Conservation (phyloP, 1,140 invertebrate species). For the Drosophila pectinifera region DNA sequence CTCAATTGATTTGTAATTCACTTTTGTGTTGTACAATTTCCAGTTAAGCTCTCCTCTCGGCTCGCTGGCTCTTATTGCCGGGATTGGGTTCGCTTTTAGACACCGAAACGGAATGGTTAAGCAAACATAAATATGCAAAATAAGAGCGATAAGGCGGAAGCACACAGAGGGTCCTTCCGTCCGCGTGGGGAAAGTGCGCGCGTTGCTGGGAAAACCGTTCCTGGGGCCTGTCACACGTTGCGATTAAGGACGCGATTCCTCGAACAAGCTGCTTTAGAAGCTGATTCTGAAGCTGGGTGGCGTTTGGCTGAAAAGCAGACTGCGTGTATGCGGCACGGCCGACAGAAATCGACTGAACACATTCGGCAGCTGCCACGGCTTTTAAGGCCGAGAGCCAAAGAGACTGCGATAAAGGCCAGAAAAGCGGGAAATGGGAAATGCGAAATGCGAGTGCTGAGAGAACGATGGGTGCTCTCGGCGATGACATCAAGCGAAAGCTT, state of each 20-base stretch:
- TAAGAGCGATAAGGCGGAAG: slow-evolving; percentile 41
- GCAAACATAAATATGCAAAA: slow-evolving; percentile 52
- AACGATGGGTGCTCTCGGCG: slow-evolving; percentile 14
- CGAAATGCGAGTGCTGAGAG: slow-evolving; percentile 27
- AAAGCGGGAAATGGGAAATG: slow-evolving; percentile 25
- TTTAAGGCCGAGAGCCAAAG: slow-evolving; percentile 47
- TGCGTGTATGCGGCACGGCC: slow-evolving; percentile 76
- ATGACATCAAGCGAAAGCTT: slow-evolving; percentile 57
- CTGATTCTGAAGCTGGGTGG: slow-evolving; percentile 17
- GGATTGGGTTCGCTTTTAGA: slow-evolving; percentile 32
- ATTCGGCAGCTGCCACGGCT: slow-evolving; percentile 40
- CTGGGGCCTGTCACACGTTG: slow-evolving; percentile 42
- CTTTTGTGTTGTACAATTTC: slow-evolving; percentile 35
- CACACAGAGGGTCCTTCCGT: background rate
- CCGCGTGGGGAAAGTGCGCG: slow-evolving; percentile 40
- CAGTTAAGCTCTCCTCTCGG: slow-evolving; percentile 17
- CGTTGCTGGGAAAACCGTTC: slow-evolving; percentile 29
- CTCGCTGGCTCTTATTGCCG: slow-evolving; percentile 26
- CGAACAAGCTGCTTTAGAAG: slow-evolving; percentile 17
- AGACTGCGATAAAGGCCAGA: slow-evolving; percentile 12
- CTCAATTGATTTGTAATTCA: slow-evolving; percentile 49
- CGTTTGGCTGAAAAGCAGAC: slow-evolving; percentile 58
- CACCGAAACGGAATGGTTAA: slow-evolving; percentile 36
- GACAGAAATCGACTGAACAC: slow-evolving; percentile 82
- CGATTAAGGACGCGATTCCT: slow-evolving; percentile 35